Percentiles rank a stretch among this genome's conserved stretches.
These are phyloP conservation scores for Pachyramphus minor DNA, from an alignment of 2,113 vertebrate species.

Conservation along the genomic window DNA sequence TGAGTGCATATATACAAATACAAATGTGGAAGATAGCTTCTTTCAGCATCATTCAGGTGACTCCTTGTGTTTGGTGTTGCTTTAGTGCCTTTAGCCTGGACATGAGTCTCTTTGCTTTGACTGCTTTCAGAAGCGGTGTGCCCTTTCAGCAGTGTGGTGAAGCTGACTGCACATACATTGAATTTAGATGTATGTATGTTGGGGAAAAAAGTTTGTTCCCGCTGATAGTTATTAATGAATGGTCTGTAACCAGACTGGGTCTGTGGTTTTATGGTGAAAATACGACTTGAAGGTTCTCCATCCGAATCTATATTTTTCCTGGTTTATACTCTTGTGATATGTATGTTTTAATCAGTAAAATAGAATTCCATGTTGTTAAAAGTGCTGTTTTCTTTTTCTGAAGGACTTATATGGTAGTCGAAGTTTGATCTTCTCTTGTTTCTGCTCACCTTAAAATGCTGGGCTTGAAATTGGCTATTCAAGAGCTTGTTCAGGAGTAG, in stretches of 20 bases:
- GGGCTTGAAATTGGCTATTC: neutral
- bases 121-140: rapidly evolving
- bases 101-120: neutral
- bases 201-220: neutral
- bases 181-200: neutral
- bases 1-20: neutral
- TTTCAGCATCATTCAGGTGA: neutral
- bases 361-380: neutral
- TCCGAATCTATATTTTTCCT: neutral
- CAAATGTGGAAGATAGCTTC: neutral
- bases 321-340: neutral
- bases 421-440: neutral
- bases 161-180: neutral
- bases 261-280: neutral
- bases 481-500: neutral
- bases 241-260: neutral
- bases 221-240: neutral
- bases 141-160: neutral
- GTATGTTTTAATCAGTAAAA: neutral
- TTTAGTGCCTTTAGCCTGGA: neutral
- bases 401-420: neutral
- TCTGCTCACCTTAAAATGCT: neutral
- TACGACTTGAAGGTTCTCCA: neutral
- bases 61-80: neutral
- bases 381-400: neutral